Evolutionary conservation across 2,797 vertebrate species (phyloP), one percentile per base, ranked within the genome.

Genomic region (Mormyrus hasselquistii): DNA sequence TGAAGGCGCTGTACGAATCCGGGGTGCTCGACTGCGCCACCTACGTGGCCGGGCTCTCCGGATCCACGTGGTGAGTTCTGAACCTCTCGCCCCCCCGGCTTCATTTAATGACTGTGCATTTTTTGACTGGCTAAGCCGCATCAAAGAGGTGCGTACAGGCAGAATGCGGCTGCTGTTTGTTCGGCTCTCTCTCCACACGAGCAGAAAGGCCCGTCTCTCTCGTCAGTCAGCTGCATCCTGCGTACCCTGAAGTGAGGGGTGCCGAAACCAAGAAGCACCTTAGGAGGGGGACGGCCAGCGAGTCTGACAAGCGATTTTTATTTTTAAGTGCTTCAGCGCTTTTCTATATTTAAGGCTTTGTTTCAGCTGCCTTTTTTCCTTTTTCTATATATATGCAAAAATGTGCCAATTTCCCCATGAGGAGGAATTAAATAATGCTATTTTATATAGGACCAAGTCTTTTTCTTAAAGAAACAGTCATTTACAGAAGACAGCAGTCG

Each of bases 1-100:
- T 99, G 97, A 99, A 99, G 94, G 99, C 98, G 0, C 95, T 99
- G 53, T 97, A 96, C 89, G 97, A 99, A 92, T 99, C 98, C 0
- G 98, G 98, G 87, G 94, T 99, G 92, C 94, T 99, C 89, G 99
- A 99, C 89, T 99, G 98, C 91, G 94, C 96, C 38, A 99, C 98
- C 0, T 99, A 99, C 76, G 0, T 99, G 16, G 98, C 98, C 29
- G 99, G 98, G 0, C 97, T 99, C 85, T 99, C 99, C 0, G 99
- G 99, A 91, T 99, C 98, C 89, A 99, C 99, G 0, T 99, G 98
- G 99, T 98, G 92, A 91, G 96, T 93, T 89, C 84, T 34, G 29
- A 4, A n/a, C 2, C 3, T 4, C 0, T 34, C 76, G 16, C 29
- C 62, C 12, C 5, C 4, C 69, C 29, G 9, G 8, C 22, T 22